These are phyloP conservation scores for Actenoides lindsayi DNA, from an alignment of 2,113 vertebrate species.

Conservation along the genomic window DNA sequence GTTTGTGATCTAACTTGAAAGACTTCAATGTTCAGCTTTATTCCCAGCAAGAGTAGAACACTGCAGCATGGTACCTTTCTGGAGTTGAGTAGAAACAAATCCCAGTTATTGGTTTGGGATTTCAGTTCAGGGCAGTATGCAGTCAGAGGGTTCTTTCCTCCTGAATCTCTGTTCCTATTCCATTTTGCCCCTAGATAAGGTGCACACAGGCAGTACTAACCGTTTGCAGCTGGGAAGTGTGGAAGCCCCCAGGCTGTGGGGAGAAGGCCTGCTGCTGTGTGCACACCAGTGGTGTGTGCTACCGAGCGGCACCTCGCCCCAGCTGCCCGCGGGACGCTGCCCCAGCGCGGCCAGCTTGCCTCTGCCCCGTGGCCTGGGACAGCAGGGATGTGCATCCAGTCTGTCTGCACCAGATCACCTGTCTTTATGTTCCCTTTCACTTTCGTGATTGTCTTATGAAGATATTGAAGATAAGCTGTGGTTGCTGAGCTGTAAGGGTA, in stretches of 20 bases:
- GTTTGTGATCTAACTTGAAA: neutral
- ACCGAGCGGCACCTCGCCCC: rapidly evolving
- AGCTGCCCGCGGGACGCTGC: rapidly evolving
- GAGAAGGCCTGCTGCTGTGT: neutral
- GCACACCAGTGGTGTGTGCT: rapidly evolving
- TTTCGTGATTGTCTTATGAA: rapidly evolving
- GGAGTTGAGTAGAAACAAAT: neutral
- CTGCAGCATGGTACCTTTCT: neutral
- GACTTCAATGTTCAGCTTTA: neutral
- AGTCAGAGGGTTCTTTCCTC: neutral
- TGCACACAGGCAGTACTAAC: neutral
- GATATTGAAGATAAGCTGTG: neutral
- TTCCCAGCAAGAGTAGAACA: neutral
- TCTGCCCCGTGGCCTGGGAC: neutral
- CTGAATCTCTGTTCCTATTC: neutral
- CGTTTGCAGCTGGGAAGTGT: neutral
- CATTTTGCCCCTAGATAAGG: neutral
- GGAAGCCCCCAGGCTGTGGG: rapidly evolving
- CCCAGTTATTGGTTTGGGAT: neutral
- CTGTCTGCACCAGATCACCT: neutral
- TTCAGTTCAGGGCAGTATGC: neutral
- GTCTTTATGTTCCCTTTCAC: neutral
- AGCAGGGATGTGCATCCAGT: rapidly evolving
- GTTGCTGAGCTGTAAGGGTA: neutral
- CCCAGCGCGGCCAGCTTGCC: rapidly evolving